Base-by-base conservation (phyloP, 1,140 invertebrate species). In the Danaus melanippus region DNA sequence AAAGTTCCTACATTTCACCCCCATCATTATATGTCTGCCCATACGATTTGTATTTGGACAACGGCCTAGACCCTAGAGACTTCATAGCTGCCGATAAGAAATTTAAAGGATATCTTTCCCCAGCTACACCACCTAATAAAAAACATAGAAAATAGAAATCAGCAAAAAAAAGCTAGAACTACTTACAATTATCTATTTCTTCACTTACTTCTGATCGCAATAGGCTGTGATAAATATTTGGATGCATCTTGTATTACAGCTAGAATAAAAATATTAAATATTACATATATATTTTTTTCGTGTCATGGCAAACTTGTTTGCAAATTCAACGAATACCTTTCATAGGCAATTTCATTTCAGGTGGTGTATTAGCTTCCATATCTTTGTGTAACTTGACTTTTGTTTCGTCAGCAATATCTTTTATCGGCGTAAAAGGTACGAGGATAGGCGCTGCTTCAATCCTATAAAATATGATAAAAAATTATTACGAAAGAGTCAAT, bases 21-120 rank as follows among this genome's bases (percentile, higher is more conserved):
- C 64, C 79, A 57, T 74, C 74, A n/a, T 56, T 39, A 45, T 80
- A 80, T 7, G 68, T 79, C 57, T 82, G 74, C 5, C 66, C 67
- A 56, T 67, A 79, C 8, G 67, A 47, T 61, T 79, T 81, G 40
- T 78, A 76, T 59, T 83, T 79, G 53, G 57, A 81, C 9, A 83
- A 64, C 9, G 64, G 62, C 64, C 63, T 68, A 7, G 51, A 46
- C 12, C 79, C 79, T 10, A 78, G 40, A 15, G 79, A 70, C 42
- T 71, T 71, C 39, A 69, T 70, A 2, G 78, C 70, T 1, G 70
- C 67, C 39, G 72, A 50, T 42, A 81, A 66, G 46, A 76, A 81
- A 12, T 74, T 72, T 17, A 78, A 41, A 10, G 67, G 64, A 62
- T 79, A 83, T 46, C 72, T 56, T 44, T 69, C 66, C n/a, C 79